These are phyloP conservation scores for Platerodrilus igneus DNA, from an alignment of 2,888 invertebrate species.

Conservation along the genomic window DNA sequence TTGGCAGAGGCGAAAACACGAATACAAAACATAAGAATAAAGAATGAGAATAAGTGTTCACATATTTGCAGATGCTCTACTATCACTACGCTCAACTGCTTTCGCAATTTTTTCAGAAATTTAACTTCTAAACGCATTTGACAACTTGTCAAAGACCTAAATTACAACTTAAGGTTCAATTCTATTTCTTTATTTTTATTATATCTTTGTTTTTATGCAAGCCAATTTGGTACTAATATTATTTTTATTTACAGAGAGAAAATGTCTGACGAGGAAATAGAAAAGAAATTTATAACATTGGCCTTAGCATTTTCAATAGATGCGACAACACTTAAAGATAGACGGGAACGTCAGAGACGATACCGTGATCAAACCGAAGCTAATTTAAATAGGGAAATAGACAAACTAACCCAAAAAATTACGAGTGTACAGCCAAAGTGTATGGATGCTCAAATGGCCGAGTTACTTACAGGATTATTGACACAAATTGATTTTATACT, in stretches of 20 bases:
- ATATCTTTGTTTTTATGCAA: too few species aligned
- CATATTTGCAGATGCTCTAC: too few species aligned
- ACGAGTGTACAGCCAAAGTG: slow-evolving; percentile 48
- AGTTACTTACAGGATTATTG: slow-evolving; percentile 50
- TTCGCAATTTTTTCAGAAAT: too few species aligned
- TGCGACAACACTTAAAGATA: slow-evolving; percentile 52
- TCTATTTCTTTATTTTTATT: too few species aligned
- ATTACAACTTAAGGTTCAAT: too few species aligned
- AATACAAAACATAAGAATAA: too few species aligned
- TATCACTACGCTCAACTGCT: too few species aligned
- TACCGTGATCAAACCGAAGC: slow-evolving; percentile 56
- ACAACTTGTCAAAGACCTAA: too few species aligned
- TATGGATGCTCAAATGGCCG: slow-evolving; percentile 51
- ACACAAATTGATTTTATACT: slow-evolving; percentile 48
- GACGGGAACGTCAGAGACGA: slow-evolving; percentile 54
- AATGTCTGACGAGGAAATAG: slow-evolving; percentile 44
- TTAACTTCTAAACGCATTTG: too few species aligned
- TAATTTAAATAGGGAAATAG: slow-evolving; percentile 53
- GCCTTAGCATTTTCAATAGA: slow-evolving; percentile 58
- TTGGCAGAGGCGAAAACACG: too few species aligned
- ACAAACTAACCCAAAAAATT: slow-evolving; percentile 45
- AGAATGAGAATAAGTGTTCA: too few species aligned
- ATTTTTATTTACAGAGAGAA: slow-evolving; percentile 38
- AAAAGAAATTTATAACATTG: slow-evolving; percentile 55
- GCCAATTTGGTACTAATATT: too few species aligned